These are phyloP conservation scores for Typhlichthys eigenmanni DNA, from an alignment of 2,797 vertebrate species.

Conservation along the genomic window DNA sequence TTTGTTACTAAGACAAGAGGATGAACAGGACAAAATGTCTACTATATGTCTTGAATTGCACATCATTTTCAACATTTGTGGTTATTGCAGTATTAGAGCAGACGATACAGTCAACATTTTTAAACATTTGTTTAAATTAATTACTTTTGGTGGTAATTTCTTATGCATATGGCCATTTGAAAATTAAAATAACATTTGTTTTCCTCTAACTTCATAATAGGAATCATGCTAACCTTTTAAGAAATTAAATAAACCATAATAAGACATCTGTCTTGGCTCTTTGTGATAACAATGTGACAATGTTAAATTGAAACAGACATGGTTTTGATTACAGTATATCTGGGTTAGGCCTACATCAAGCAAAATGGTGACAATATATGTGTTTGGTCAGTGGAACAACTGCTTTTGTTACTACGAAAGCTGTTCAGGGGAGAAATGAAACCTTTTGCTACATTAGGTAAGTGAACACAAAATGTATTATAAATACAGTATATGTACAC, in stretches of 20 bases:
- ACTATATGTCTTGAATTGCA: too few relatives aligned
- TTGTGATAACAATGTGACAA: background rate
- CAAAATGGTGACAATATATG: too few relatives aligned
- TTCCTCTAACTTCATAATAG: conserved; percentile 1
- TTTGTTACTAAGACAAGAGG: too few relatives aligned
- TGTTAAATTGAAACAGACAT: too few relatives aligned
- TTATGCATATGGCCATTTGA: background rate
- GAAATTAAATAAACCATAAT: too few relatives aligned
- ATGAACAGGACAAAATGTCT: too few relatives aligned
- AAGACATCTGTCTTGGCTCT: background rate
- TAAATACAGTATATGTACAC: conserved; percentile 67
- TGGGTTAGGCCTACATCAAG: too few relatives aligned
- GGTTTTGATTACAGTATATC: too few relatives aligned
- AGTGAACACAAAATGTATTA: conserved; percentile 72
- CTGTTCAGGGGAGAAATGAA: conserved; percentile 39
- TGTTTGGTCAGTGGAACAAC: too few relatives aligned
- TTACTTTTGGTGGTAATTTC: conserved; percentile 15
- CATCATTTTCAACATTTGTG: too few relatives aligned
- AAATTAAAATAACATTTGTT: conserved; percentile 6
- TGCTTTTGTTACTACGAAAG: too few relatives aligned
- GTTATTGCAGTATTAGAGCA: too few relatives aligned
- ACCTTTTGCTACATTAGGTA: conserved; percentile 40
- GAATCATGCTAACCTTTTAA: conserved; percentile 14
- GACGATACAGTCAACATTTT: conserved; percentile 8
- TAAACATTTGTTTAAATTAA: conserved; percentile 19